phyloP scores from a whole-genome alignment of 2,797 vertebrate genomes.

The Gymnoscopelus braueri region DNA sequence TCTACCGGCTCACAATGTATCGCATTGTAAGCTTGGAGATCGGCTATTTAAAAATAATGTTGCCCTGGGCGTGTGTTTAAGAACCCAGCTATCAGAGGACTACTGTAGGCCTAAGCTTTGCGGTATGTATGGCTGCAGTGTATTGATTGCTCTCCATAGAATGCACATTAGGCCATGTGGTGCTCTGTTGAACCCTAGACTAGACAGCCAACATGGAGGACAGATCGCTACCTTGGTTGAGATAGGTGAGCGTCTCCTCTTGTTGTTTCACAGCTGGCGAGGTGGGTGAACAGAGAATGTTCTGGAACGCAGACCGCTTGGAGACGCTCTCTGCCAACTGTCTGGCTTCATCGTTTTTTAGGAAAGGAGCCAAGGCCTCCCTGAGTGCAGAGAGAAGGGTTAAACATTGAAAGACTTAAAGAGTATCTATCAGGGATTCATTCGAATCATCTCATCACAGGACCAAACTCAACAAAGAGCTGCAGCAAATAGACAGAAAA shows the following conservation, averaged over 20 bases:
- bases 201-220: conserved; percentile 17
- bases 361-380: conserved; percentile 84
- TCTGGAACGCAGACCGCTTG: conserved; percentile 86
- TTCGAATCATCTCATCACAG: conserved; percentile 21
- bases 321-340: conserved; percentile 81
- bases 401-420: background rate
- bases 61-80: too few relatives aligned
- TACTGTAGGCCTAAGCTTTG: too few relatives aligned
- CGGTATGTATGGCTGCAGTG: too few relatives aligned
- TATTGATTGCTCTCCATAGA: too few relatives aligned
- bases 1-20: too few relatives aligned
- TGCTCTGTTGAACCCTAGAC: too few relatives aligned
- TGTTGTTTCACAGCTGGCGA: conserved; percentile 93
- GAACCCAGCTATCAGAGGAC: too few relatives aligned
- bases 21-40: too few relatives aligned
- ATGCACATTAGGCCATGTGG: too few relatives aligned
- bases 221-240: conserved; percentile 90
- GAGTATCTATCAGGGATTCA: background rate
- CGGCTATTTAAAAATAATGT: too few relatives aligned
- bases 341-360: conserved; percentile 88
- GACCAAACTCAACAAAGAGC: conserved; percentile 26
- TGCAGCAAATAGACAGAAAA: too few relatives aligned
- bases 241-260: conserved; percentile 93
- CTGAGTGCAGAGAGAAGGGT: conserved; percentile 45
- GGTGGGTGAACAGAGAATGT: conserved; percentile 89